Evolutionary conservation across 2,888 invertebrate genomes (phyloP).

Genomic region (Orchestes rusci): DNA sequence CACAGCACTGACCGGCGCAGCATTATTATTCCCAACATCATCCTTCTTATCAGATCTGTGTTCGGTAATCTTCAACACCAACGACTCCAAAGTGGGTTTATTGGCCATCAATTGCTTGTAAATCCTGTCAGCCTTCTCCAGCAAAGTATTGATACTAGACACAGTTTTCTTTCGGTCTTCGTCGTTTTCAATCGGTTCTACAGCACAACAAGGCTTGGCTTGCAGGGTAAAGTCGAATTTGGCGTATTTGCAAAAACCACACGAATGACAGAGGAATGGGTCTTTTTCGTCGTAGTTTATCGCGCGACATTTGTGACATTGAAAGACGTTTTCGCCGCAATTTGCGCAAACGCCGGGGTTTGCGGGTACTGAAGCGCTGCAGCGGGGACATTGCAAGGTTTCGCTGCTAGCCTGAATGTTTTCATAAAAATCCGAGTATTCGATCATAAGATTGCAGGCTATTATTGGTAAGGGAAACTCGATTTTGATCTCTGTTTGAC

Average conservation of each 20-base stretch:
- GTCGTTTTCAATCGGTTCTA: conserved; percentile 95
- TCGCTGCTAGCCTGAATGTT: conserved; percentile 55
- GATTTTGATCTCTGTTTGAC: conserved; percentile 92
- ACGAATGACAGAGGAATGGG: conserved; percentile 96
- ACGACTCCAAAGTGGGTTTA: conserved; percentile 80
- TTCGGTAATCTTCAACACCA: conserved; percentile 82
- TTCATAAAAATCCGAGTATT: conserved; percentile 96
- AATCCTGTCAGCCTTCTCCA: conserved; percentile 92
- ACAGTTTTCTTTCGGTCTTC: conserved; percentile 95
- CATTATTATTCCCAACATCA: conserved; percentile 43
- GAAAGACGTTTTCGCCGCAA: conserved; percentile 98
- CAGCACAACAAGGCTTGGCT: conserved; percentile 89
- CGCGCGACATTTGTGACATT: conserved; percentile 96
- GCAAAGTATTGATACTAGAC: conserved; percentile 77
- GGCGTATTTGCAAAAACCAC: conserved; percentile 98
- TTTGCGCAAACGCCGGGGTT: conserved; percentile 96
- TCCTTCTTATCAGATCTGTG: conserved; percentile 66
- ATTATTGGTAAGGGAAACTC: conserved; percentile 96
- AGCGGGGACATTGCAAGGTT: conserved; percentile 82
- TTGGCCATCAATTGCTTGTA: conserved; percentile 86
- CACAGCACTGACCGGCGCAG: conserved; percentile 25
- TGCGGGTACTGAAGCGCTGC: conserved; percentile 93
- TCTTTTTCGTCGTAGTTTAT: conserved; percentile 99
- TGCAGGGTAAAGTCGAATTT: conserved; percentile 94
- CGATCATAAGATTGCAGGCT: conserved; percentile 97